phyloP scores from a whole-genome alignment of 2,888 invertebrate genomes.

The Melitaea athalia region DNA sequence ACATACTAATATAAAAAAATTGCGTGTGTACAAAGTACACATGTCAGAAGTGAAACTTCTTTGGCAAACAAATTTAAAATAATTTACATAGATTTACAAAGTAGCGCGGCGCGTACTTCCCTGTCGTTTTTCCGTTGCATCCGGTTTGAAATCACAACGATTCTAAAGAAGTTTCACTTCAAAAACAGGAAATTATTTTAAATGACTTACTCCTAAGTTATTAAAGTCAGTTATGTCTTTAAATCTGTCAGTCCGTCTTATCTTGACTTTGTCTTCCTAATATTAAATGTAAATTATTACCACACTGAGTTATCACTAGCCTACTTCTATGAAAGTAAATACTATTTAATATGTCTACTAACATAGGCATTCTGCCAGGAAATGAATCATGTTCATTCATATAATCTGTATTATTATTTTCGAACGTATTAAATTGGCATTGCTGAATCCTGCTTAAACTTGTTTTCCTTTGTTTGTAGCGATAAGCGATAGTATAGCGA shows the following conservation, averaged over 20 bases:
- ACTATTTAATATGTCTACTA: background rate
- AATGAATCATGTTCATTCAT: constrained; percentile 39
- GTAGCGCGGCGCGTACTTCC: too few relatives aligned
- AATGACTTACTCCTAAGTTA: background rate
- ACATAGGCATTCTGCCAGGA: constrained; percentile 53
- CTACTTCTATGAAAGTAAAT: constrained; percentile 7
- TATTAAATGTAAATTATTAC: constrained; percentile 7
- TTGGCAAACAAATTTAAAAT: too few relatives aligned
- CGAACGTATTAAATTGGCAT: constrained; percentile 5
- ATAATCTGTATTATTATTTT: constrained; percentile 32
- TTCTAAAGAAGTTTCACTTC: too few relatives aligned
- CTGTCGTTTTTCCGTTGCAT: too few relatives aligned
- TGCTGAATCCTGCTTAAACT: background rate
- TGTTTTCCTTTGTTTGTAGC: background rate
- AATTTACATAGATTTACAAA: too few relatives aligned
- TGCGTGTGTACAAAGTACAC: too few relatives aligned
- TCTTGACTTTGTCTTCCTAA: constrained; percentile 1
- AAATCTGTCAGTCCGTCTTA: constrained; percentile 5
- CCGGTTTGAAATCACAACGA: too few relatives aligned
- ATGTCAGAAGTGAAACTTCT: too few relatives aligned
- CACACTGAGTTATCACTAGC: constrained; percentile 2
- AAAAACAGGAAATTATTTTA: constrained; percentile 2
- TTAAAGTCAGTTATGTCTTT: constrained; percentile 2
- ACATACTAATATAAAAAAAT: too few relatives aligned
- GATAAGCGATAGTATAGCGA: background rate